Evolutionary conservation across 1,140 invertebrate genomes (phyloP), one percentile per base, ranked within the genome.

Genomic region (Cydia amplana): DNA sequence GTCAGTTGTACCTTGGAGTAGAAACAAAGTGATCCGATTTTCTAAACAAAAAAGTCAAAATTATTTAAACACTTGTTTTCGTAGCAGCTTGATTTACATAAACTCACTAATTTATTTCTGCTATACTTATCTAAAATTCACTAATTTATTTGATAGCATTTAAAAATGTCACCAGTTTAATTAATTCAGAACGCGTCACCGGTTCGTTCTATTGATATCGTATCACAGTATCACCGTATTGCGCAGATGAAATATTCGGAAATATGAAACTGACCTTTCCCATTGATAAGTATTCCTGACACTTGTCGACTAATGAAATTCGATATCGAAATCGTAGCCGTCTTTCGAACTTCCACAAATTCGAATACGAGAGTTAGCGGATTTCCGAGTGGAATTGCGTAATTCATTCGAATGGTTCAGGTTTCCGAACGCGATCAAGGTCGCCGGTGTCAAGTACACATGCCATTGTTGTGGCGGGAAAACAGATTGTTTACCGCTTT

Each of bases 261-360:
- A 77, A 78, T 79, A 79, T 76, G 72, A 78, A 82, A 82, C 82
- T 82, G 81, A 83, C 80, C 80, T 85, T 83, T 83, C 78, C 79
- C 80, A 79, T 80, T 72, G 80, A 49, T 83, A n/a, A n/a, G n/a
- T n/a, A 85, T 82, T 80, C 79, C 79, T 81, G 80, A 78, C 81
- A 79, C 60, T 76, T 73, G 51, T 49, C 74, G 74, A 74, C 78
- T 74, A 74, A 73, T 28, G 76, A 79, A 81, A 84, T 82, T 75
- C 78, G 79, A 83, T 78, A 75, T 81, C 77, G 83, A 84, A 86
- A 85, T 81, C 80, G 85, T 84, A 85, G 83, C 82, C n/a, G n/a
- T n/a, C 77, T 76, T 20, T 60, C 36, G n/a, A 70, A 43, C 65
- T 43, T 70, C 16, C 0, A 70, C 6, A 18, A n/a, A 67, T 36